Evolutionary conservation across 2,888 invertebrate genomes (phyloP), one percentile per base, ranked within the genome.

Genomic region (Diarsia mendica): DNA sequence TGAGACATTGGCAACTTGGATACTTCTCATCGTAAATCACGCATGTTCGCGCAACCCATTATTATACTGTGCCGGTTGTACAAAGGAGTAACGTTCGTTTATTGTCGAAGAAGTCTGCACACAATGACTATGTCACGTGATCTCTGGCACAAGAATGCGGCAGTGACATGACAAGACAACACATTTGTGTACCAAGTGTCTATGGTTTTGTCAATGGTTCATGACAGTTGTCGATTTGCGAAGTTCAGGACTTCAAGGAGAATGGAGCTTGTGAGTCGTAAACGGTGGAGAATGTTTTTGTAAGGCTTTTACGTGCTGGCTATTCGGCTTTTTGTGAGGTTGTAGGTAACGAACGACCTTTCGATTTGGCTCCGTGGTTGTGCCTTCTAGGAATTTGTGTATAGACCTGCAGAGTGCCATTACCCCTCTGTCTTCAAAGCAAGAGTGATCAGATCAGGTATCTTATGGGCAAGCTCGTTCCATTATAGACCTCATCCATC

Each of bases 91-190:
- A 63, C 66, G 55, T 68, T 72, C 66, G 55, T 71, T 74, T 79
- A 63, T 73, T 77, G 74, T 75, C 73, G 65, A 68, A 79, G 71
- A 72, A 66, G 82, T 20, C 3, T 15, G 58, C 51, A 74, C 66
- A 86, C 85, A 85, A 86, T 81, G 79, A 46, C 53, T 33, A 28
- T 72, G 79, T 86, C 85, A 86, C 85, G 78, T 86, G 85, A 76
- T 61, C 48, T 15, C 10, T 66, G 64, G 55, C 44, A n/a, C 58
- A 58, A 75, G 77, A 75, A 85, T 83, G 86, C 85, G 85, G 86
- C 81, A 80, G 66, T 77, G 64, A 39, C 74, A 67, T 60, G 67
- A 74, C 75, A 75, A 60, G 68, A 72, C 73, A 75, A 69, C 73
- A 85, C 81, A 76, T 65, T 65, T 58, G 74, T 75, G 39, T 61